Conservation (phyloP, 92 coral and sea anemone species). For the Isaurus tuberculatus region DNA sequence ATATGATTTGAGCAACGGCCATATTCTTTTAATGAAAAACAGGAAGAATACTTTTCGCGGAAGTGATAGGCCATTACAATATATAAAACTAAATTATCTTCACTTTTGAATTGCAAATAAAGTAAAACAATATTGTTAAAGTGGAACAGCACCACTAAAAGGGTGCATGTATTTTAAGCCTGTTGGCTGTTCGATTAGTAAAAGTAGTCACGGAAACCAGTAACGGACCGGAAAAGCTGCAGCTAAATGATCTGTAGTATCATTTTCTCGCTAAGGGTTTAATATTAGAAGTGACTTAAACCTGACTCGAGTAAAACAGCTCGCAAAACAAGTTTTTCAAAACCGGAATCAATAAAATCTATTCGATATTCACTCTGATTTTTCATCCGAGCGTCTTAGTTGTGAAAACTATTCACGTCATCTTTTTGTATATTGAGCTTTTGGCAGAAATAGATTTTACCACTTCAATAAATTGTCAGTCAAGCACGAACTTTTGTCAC, state of each 20-base stretch:
- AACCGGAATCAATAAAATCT: no score
- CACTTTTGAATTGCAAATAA: constrained; percentile 14
- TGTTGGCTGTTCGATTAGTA: neutral
- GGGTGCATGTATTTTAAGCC: neutral
- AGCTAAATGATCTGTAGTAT: no score
- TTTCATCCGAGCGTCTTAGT: no score
- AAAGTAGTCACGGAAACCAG: neutral
- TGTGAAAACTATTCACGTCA: no score
- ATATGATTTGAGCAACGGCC: no score
- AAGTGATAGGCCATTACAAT: neutral
- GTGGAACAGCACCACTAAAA: neutral
- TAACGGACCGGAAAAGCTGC: neutral
- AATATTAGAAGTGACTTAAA: neutral
- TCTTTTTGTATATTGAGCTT: no score
- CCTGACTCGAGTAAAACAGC: no score
- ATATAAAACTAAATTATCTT: neutral
- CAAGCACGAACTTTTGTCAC: neutral
- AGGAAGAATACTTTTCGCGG: neutral
- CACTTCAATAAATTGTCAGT: neutral
- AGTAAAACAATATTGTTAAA: neutral
- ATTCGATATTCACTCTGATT: no score
- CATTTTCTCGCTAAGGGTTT: no score
- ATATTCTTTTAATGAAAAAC: neutral
- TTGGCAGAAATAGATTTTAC: neutral
- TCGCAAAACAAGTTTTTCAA: no score